These are phyloP conservation scores for Chloebia gouldiae DNA, from an alignment of 2,113 vertebrate genomes.

Conservation along the genomic window DNA sequence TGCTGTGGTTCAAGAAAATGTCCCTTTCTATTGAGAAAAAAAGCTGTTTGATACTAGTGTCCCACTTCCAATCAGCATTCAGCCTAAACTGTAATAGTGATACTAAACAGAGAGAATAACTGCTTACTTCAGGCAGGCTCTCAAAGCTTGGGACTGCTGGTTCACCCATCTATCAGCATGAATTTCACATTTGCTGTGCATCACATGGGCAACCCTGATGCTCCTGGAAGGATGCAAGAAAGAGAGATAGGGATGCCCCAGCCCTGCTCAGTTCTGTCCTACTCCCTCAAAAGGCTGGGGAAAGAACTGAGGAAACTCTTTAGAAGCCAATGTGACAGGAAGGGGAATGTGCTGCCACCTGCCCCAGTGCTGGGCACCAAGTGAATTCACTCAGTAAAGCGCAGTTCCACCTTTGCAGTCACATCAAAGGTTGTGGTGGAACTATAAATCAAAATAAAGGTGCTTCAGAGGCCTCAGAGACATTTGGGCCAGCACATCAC, in stretches of 20 bases:
- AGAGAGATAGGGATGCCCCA: rapidly evolving
- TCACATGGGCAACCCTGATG: rapidly evolving
- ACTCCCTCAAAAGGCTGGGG: not conserved
- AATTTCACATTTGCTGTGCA: rapidly evolving
- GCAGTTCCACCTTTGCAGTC: not conserved
- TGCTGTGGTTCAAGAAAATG: not conserved
- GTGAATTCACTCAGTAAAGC: not conserved
- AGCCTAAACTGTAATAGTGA: not conserved
- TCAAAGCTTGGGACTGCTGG: not conserved
- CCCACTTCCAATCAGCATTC: not conserved
- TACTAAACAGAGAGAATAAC: not conserved
- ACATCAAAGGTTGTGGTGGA: not conserved
- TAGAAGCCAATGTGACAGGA: not conserved
- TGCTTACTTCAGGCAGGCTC: not conserved
- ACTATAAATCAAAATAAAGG: not conserved
- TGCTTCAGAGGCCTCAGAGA: not conserved
- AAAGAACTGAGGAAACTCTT: not conserved
- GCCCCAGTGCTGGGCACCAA: not conserved
- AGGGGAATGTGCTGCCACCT: not conserved
- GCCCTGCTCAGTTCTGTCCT: not conserved
- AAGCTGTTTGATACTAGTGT: not conserved
- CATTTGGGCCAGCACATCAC: not conserved
- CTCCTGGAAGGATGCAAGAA: not conserved
- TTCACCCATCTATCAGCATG: not conserved
- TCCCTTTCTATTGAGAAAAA: not conserved